Conservation (phyloP, 2,888 invertebrate genomes). For the Cheilosia vulpina region DNA sequence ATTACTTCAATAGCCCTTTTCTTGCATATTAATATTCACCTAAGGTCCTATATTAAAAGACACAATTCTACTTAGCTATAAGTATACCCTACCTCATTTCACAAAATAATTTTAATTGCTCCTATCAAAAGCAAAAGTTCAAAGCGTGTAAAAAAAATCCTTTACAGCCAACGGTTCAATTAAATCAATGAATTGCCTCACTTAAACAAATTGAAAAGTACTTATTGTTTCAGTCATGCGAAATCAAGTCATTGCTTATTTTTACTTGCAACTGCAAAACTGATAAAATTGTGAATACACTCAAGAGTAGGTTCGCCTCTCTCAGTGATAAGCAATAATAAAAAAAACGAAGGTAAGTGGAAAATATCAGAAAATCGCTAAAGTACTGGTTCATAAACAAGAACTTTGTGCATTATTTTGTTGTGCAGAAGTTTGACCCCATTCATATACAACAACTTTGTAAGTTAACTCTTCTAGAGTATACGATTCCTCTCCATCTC, state of each 20-base stretch:
- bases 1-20: too few relatives aligned
- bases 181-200: conserved; percentile 77
- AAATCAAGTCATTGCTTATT: conserved; percentile 67
- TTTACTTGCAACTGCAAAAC: conserved; percentile 54
- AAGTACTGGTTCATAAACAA: conserved; percentile 70
- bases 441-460: conserved; percentile 68
- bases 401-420: conserved; percentile 74
- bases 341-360: conserved; percentile 62
- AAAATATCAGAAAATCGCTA: conserved; percentile 72
- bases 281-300: conserved; percentile 59
- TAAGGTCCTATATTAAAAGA: too few relatives aligned
- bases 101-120: conserved; percentile 42
- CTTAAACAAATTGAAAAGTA: conserved; percentile 76
- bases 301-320: conserved; percentile 18
- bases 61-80: background rate
- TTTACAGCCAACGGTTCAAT: conserved; percentile 67
- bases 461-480: conserved; percentile 57
- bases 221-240: conserved; percentile 66
- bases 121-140: conserved; percentile 35
- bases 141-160: conserved; percentile 18
- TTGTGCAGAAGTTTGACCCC: conserved; percentile 73
- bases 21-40: too few relatives aligned
- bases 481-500: conserved; percentile 34
- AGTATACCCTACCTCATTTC: conserved; percentile 20
- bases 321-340: conserved; percentile 45